Conservation (phyloP, 2,797 vertebrate species). For the Apodemus agrarius region DNA sequence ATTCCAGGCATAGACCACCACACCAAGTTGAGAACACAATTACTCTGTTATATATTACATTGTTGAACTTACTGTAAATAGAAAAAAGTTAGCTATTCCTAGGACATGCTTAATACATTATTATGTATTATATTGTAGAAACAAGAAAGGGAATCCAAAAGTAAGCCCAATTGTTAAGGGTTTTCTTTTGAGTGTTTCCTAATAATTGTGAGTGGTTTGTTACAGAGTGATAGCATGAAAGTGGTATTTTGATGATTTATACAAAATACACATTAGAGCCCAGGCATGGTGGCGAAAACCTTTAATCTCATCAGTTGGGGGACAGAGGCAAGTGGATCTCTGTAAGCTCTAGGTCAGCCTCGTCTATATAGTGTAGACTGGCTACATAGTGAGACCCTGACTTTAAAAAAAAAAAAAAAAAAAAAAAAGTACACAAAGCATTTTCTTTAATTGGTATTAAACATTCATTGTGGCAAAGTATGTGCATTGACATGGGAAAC, state of each 20-base stretch:
- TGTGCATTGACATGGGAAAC: not conserved
- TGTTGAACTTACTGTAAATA: not conserved
- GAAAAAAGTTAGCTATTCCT: not conserved
- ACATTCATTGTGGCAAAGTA: not conserved
- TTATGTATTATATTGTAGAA: conserved; percentile 8
- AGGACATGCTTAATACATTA: not conserved
- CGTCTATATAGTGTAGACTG: not conserved
- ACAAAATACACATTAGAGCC: not conserved
- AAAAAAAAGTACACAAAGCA: not conserved
- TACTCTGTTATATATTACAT: not conserved
- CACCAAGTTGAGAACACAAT: not conserved
- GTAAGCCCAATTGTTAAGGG: not conserved
- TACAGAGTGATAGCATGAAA: not conserved
- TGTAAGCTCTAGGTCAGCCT: not conserved
- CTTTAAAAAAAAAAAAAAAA: no score
- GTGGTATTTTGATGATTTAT: not conserved
- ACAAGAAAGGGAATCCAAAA: not conserved
- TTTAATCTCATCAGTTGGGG: not conserved
- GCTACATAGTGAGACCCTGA: not conserved
- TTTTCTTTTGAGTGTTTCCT: conserved; percentile 16
- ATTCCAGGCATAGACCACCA: not conserved
- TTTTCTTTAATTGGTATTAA: not conserved
- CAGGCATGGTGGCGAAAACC: not conserved
- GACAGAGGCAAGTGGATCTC: not conserved
- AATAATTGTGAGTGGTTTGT: not conserved